Evolutionary conservation across 2,797 vertebrate genomes (phyloP), one percentile per base, ranked within the genome.

Genomic region (Cossypha heuglini): DNA sequence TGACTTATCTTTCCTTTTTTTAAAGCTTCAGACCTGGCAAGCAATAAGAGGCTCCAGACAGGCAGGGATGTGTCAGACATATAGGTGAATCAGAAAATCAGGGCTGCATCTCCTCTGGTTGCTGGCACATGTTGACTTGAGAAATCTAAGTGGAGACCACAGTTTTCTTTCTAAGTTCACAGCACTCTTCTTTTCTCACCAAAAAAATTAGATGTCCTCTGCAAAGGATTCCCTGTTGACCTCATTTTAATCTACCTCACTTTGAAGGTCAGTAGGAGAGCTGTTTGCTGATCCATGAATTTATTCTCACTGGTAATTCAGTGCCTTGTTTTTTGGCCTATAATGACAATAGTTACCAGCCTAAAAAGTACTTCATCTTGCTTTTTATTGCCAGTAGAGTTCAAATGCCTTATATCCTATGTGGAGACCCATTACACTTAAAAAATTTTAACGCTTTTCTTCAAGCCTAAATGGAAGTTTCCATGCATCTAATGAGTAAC

Each of bases 371-470:
- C 13, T 78, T 80, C 2, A 68, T 77, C 61, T 91, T 42, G 11
- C 12, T 61, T 90, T 83, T 85, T 59, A 68, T 68, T 89, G 58
- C 40, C 58, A 45, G 43, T 42, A 72, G 64, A 85, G 31, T 88
- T 92, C 46, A 78, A 72, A 42, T 40, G 29, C 68, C 57, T 85
- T 57, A 37, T 8, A 58, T 0, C 0, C 37, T 68, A 54, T 48
- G 16, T 58, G 35, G 28, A 72, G 15, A 75, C 11, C 16, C 58
- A 52, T 75, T 86, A 58, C 5, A 35, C 37, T 74, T 74, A 45
- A 62, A 33, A 4, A 62, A 55, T 90, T 90, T 88, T 81, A 90
- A 86, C 81, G 91, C 78, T 87, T 94, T 77, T 86, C 25, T 91
- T 77, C 64, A 84, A 72, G 46, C 22, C 48, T 51, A 68, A 89